These are phyloP conservation scores for Opisthograptis luteolata DNA, from an alignment of 2,888 invertebrate genomes.

Conservation along the genomic window DNA sequence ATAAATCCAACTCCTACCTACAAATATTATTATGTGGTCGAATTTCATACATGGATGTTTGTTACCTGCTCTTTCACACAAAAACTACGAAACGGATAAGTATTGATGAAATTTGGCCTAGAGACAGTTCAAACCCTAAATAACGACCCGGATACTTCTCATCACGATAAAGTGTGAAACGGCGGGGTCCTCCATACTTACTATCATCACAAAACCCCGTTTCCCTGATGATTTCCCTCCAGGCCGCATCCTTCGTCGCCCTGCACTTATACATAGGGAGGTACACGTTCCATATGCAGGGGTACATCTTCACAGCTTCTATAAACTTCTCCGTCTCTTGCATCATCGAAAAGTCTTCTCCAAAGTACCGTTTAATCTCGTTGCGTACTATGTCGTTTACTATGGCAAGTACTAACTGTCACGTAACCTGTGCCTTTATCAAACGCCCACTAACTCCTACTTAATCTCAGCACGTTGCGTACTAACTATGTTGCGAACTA, in stretches of 20 bases:
- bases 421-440: neutral
- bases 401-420: neutral
- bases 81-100: too few relatives aligned
- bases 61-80: too few relatives aligned
- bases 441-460: too few relatives aligned
- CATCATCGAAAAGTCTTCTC: neutral
- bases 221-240: constrained; percentile 2
- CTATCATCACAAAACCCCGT: constrained; percentile 1
- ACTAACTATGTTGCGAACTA: neutral
- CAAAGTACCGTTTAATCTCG: too few relatives aligned
- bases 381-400: too few relatives aligned
- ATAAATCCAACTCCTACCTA: too few relatives aligned
- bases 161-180: too few relatives aligned
- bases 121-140: too few relatives aligned
- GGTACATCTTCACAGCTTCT: constrained; percentile 4
- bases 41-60: too few relatives aligned
- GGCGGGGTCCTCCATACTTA: neutral
- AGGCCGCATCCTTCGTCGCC: constrained; percentile 7
- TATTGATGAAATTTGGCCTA: too few relatives aligned
- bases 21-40: too few relatives aligned
- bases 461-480: neutral
- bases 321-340: constrained; percentile 16
- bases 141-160: too few relatives aligned
- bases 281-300: constrained; percentile 10
- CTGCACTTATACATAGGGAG: constrained; percentile 3